These are phyloP conservation scores for Amniataba percoides DNA, from an alignment of 2,797 vertebrate genomes.

Conservation along the genomic window DNA sequence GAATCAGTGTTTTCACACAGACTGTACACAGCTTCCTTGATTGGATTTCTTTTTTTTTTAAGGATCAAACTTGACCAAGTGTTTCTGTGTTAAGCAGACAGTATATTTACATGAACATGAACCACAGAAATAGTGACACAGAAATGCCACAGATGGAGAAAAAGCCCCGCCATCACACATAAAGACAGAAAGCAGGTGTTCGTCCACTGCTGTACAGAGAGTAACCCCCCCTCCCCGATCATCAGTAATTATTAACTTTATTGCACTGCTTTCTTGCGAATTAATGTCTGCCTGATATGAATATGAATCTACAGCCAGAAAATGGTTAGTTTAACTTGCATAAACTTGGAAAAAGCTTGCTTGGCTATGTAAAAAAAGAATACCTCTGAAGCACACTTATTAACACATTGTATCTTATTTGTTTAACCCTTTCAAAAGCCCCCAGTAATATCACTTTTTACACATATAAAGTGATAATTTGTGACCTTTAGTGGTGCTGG, in stretches of 20 bases:
- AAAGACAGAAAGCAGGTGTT: slow-evolving; percentile 4
- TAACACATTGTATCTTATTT: background rate
- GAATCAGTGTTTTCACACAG: slow-evolving; percentile 77
- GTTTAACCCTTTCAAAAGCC: background rate
- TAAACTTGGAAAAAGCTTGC: background rate
- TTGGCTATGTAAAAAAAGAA: background rate
- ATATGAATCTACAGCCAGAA: background rate
- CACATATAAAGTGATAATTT: background rate
- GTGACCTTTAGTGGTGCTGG: too few relatives aligned
- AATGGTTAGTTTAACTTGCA: background rate
- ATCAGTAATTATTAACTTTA: background rate
- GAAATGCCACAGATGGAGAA: slow-evolving; percentile 59
- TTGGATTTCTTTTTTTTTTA: slow-evolving; percentile 53
- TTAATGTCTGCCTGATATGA: background rate
- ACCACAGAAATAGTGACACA: slow-evolving; percentile 74
- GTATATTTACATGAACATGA: slow-evolving; percentile 81
- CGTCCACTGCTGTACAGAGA: slow-evolving; percentile 3
- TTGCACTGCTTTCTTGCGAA: background rate
- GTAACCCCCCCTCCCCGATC: background rate
- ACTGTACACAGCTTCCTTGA: slow-evolving; percentile 76
- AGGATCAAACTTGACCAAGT: slow-evolving; percentile 70
- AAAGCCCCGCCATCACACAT: slow-evolving; percentile 23
- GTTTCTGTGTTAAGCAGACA: slow-evolving; percentile 81
- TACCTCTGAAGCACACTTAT: background rate
- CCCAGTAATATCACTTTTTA: background rate